Percentiles rank a stretch among this genome's conserved stretches.
Evolutionary conservation across 1,140 invertebrate species (phyloP).

Genomic region (Diachasmimorpha longicaudata): DNA sequence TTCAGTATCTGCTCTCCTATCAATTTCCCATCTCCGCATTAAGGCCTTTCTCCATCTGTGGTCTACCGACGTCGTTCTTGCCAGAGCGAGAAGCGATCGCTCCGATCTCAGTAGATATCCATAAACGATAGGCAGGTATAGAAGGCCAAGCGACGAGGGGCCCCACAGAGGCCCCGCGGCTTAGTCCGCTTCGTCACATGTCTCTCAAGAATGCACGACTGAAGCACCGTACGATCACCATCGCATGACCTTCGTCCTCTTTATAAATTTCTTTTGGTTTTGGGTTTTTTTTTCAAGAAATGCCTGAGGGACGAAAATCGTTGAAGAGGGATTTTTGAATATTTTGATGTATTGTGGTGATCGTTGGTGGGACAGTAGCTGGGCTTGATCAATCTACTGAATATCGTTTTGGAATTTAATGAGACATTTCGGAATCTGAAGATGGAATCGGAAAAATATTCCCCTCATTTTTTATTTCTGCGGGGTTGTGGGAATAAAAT

Average conservation of each 20-base stretch:
- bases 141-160: not conserved
- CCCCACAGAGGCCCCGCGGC: constrained; percentile 4
- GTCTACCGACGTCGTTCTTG: constrained; percentile 36
- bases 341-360: not conserved
- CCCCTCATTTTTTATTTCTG: not conserved
- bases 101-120: constrained; percentile 39
- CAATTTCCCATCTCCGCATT: constrained; percentile 44
- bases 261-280: not conserved
- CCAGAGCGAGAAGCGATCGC: constrained; percentile 3
- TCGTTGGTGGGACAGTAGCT: not conserved
- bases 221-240: constrained; percentile 6
- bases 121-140: constrained; percentile 36
- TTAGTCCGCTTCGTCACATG: constrained; percentile 26
- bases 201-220: constrained; percentile 17
- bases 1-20: constrained; percentile 43
- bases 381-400: not conserved
- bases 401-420: not conserved
- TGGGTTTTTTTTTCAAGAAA: not conserved
- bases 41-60: constrained; percentile 46
- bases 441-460: not conserved
- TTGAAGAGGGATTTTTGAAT: not conserved
- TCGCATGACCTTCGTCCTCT: constrained; percentile 3
- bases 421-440: not conserved
- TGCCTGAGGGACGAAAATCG: not conserved
- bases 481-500: too few species aligned